These are phyloP conservation scores for Etia nguti DNA, from an alignment of 2,113 vertebrate genomes.

Conservation along the genomic window DNA sequence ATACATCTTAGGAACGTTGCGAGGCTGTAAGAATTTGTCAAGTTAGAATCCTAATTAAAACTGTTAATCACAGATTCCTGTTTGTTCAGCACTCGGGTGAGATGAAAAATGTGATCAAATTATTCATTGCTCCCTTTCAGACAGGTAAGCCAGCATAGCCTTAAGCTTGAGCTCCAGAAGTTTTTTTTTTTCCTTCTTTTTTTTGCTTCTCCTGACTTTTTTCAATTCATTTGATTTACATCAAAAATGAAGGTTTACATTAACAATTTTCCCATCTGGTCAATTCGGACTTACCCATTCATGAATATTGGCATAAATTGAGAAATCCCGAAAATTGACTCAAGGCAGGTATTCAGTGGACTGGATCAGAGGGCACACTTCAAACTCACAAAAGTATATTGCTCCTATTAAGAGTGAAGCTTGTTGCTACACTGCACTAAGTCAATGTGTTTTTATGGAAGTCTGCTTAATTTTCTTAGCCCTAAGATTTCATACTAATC, in stretches of 20 bases:
- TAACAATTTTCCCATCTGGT: slow-evolving; percentile 22
- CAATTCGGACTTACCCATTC: slow-evolving; percentile 16
- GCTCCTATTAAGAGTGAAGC: background rate
- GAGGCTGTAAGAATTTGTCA: slow-evolving; percentile 76
- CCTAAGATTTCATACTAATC: background rate
- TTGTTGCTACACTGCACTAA: background rate
- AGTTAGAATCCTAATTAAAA: slow-evolving; percentile 87
- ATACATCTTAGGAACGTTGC: slow-evolving; percentile 66
- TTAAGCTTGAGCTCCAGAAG: slow-evolving; percentile 70
- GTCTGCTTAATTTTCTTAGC: background rate
- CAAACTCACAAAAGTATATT: background rate
- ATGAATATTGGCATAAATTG: background rate
- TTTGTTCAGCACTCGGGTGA: slow-evolving; percentile 84
- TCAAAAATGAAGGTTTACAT: background rate
- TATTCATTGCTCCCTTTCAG: slow-evolving; percentile 83
- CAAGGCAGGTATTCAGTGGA: background rate
- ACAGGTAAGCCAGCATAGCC: slow-evolving; percentile 82
- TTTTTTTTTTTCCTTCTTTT: background rate
- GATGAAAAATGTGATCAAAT: slow-evolving; percentile 89
- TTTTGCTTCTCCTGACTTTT: slow-evolving; percentile 36
- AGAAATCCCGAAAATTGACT: slow-evolving; percentile 12
- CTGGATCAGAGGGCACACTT: slow-evolving; percentile 4
- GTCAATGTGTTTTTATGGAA: background rate
- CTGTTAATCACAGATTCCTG: slow-evolving; percentile 80
- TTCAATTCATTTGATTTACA: slow-evolving; percentile 7